phyloP scores from a whole-genome alignment of 2,797 vertebrate species.

The Jordanella pulchra region DNA sequence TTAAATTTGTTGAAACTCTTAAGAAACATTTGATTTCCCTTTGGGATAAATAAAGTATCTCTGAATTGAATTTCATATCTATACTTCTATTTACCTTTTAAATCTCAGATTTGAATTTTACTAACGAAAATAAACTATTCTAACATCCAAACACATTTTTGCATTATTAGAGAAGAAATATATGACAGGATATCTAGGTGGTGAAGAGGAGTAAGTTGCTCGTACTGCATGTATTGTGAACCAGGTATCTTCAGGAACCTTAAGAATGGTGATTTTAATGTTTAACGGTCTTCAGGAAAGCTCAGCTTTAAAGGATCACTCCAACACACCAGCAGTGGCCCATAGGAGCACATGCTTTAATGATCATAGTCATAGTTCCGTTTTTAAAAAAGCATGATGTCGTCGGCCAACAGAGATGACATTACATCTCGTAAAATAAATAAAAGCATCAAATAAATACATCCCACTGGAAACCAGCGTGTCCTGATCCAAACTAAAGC shows the following conservation, averaged over 20 bases:
- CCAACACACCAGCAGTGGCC: slow-evolving; percentile 61
- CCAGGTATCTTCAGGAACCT: neutral
- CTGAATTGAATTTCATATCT: too few relatives aligned
- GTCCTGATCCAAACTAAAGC: slow-evolving; percentile 21
- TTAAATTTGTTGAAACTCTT: too few relatives aligned
- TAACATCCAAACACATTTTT: neutral
- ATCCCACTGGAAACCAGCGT: slow-evolving; percentile 42
- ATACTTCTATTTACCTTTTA: too few relatives aligned
- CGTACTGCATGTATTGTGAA: neutral
- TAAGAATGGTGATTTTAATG: neutral
- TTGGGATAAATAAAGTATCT: too few relatives aligned
- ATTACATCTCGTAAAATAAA: slow-evolving; percentile 63
- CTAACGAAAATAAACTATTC: neutral
- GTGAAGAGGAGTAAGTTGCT: too few relatives aligned
- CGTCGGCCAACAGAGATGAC: slow-evolving; percentile 51
- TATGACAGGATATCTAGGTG: too few relatives aligned
- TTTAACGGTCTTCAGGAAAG: slow-evolving; percentile 4
- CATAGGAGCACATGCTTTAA: slow-evolving; percentile 80
- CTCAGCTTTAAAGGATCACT: slow-evolving; percentile 32
- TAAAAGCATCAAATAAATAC: slow-evolving; percentile 71
- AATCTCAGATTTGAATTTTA: neutral
- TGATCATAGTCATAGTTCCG: slow-evolving; percentile 56
- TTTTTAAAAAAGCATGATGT: slow-evolving; percentile 52
- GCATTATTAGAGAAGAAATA: too few relatives aligned
- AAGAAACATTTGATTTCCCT: too few relatives aligned